A percentile compares a stretch with the other conserved stretches of the same genome.
These are phyloP conservation scores for Mamestra configurata DNA, from an alignment of 1,140 invertebrate species.

Conservation along the genomic window DNA sequence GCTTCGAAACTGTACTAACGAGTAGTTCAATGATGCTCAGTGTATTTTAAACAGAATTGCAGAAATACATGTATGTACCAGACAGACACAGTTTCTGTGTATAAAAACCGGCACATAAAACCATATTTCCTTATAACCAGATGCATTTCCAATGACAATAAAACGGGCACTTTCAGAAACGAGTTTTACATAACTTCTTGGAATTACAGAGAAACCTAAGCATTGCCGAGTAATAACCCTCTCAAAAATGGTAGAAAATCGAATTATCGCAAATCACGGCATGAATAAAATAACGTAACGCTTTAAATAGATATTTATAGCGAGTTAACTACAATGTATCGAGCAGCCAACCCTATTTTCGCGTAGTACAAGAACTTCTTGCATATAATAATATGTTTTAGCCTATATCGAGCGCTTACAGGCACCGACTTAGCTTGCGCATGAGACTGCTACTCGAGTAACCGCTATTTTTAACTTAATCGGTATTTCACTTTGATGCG, in stretches of 20 bases:
- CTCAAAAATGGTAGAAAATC: slow-evolving; percentile 5
- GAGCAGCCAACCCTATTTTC: slow-evolving; percentile 79
- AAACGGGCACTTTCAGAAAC: neutral
- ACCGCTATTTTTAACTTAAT: slow-evolving; percentile 49
- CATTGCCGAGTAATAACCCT: neutral
- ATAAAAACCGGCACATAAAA: slow-evolving; percentile 6
- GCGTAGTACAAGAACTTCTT: slow-evolving; percentile 87
- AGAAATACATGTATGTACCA: neutral
- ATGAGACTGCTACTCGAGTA: slow-evolving; percentile 53
- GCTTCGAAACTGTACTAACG: neutral
- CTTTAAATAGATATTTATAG: slow-evolving; percentile 42
- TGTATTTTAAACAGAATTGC: neutral
- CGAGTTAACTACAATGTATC: slow-evolving; percentile 38
- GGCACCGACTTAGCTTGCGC: slow-evolving; percentile 59
- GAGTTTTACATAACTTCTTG: slow-evolving; percentile 2
- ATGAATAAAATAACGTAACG: neutral
- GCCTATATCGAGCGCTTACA: slow-evolving; percentile 85
- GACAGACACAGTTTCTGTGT: neutral
- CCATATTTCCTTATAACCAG: neutral
- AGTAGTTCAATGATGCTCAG: neutral
- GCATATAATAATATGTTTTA: slow-evolving; percentile 88
- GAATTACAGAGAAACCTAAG: neutral
- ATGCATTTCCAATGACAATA: slow-evolving; percentile 2
- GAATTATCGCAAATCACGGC: neutral
- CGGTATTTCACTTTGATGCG: slow-evolving; percentile 25